phyloP scores from a whole-genome alignment of 2,797 vertebrate genomes.

The Gymnopithys bicolor region DNA sequence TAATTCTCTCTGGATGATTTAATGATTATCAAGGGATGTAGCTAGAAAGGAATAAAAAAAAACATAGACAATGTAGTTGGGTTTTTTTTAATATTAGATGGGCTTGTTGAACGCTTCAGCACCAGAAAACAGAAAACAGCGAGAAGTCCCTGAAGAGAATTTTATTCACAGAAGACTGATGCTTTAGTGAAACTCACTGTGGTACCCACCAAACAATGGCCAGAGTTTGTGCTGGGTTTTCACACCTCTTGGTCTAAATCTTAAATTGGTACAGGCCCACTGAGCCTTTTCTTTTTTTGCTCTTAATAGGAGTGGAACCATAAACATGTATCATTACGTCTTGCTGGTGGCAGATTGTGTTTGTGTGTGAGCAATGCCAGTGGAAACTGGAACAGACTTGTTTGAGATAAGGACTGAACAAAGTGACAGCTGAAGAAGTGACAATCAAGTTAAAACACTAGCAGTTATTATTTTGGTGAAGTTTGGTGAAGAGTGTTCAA shows the following conservation, averaged over 20 bases:
- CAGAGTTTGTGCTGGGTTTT: background rate
- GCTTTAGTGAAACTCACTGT: background rate
- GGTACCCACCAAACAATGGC: rapidly evolving
- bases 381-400: background rate
- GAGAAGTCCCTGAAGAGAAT: background rate
- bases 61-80: background rate
- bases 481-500: background rate
- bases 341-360: background rate
- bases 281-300: background rate
- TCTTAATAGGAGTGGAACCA: background rate
- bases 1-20: slow-evolving; percentile 4
- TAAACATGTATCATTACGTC: background rate
- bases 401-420: background rate
- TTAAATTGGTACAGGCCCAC: background rate
- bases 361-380: background rate
- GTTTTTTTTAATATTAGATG: background rate
- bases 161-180: background rate
- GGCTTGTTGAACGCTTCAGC: background rate
- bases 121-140: background rate
- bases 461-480: background rate
- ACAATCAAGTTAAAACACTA: background rate
- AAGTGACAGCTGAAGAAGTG: background rate
- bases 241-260: background rate
- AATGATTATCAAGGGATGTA: background rate
- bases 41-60: background rate